Evolutionary conservation across 2,797 vertebrate species (phyloP).

Genomic region (Melanotaenia boesemani): DNA sequence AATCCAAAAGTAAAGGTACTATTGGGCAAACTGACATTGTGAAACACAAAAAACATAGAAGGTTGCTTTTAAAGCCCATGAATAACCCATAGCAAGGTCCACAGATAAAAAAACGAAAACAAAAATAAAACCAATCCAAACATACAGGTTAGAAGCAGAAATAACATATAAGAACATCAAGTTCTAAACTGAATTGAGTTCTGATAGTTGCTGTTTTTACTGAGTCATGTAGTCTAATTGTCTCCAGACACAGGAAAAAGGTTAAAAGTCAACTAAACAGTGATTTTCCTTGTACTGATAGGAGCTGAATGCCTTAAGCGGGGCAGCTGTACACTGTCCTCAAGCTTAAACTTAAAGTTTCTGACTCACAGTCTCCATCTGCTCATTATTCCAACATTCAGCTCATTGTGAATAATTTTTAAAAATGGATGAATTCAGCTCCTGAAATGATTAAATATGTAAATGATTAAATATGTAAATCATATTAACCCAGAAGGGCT

Average conservation of each 20-base stretch:
- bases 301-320: neutral
- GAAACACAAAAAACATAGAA: too few relatives aligned
- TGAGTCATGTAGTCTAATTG: too few relatives aligned
- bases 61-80: too few relatives aligned
- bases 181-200: too few relatives aligned
- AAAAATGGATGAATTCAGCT: neutral
- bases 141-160: too few relatives aligned
- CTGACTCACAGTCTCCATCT: slow-evolving; percentile 26
- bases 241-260: neutral
- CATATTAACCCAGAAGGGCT: neutral
- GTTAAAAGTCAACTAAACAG: neutral
- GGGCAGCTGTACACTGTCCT: slow-evolving; percentile 14
- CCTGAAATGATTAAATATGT: neutral
- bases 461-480: neutral
- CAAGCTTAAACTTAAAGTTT: slow-evolving; percentile 4
- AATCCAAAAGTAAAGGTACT: too few relatives aligned
- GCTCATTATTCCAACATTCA: neutral
- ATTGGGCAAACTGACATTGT: too few relatives aligned
- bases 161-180: too few relatives aligned
- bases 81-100: too few relatives aligned
- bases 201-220: too few relatives aligned
- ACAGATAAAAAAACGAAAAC: too few relatives aligned
- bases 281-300: neutral
- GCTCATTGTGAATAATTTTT: neutral
- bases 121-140: too few relatives aligned